phyloP scores from a whole-genome alignment of 2,888 invertebrate species.

The Dione vanillae region DNA sequence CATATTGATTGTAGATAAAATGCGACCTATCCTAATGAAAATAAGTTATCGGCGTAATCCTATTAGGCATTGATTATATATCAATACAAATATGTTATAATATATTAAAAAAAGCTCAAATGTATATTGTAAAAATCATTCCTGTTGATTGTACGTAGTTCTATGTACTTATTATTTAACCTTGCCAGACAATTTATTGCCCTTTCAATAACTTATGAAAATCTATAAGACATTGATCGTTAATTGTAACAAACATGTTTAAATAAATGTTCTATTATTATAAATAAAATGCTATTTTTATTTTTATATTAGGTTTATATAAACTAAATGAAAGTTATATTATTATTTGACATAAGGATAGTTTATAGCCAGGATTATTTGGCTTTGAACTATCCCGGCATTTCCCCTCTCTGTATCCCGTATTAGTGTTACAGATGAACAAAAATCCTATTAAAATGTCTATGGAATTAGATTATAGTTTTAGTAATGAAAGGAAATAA shows the following conservation, averaged over 20 bases:
- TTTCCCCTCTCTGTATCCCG: too few relatives aligned
- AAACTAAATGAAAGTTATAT: too few relatives aligned
- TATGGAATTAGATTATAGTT: too few relatives aligned
- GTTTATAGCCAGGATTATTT: too few relatives aligned
- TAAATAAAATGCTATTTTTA: too few relatives aligned
- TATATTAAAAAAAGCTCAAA: too few relatives aligned
- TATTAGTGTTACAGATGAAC: too few relatives aligned
- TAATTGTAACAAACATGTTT: conserved; percentile 14
- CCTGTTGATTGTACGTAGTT: neutral
- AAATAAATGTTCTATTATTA: neutral
- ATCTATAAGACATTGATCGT: conserved; percentile 12
- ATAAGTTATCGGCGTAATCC: neutral
- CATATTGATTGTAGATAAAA: neutral
- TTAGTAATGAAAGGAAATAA: too few relatives aligned
- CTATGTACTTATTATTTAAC: conserved; percentile 2
- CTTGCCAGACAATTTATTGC: conserved; percentile 13
- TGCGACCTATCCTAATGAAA: conserved; percentile 5
- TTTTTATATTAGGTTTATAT: too few relatives aligned
- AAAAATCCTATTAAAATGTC: too few relatives aligned
- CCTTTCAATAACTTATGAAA: conserved; percentile 16
- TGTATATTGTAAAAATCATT: neutral
- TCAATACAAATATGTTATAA: neutral
- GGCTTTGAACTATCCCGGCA: too few relatives aligned
- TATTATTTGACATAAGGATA: too few relatives aligned
- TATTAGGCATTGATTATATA: neutral